Conservation (phyloP, 2,888 invertebrate species). For the Unio pictorum region DNA sequence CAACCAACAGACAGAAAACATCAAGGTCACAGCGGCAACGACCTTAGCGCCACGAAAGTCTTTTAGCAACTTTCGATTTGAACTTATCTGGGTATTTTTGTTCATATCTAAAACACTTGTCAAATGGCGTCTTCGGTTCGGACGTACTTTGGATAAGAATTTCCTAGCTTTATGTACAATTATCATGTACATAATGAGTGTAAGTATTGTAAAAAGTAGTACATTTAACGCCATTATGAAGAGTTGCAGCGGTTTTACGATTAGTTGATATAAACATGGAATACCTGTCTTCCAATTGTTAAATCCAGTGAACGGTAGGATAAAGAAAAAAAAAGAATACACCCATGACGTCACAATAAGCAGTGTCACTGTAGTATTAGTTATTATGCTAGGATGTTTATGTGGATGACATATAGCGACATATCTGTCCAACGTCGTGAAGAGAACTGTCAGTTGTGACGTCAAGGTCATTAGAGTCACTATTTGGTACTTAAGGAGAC, state of each 20-base stretch:
- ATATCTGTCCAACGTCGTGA: slow-evolving; percentile 38
- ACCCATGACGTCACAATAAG: slow-evolving; percentile 24
- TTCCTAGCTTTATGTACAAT: slow-evolving; percentile 26
- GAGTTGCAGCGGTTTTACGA: slow-evolving; percentile 13
- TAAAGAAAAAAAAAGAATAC: slow-evolving; percentile 13
- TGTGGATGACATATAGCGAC: slow-evolving; percentile 34
- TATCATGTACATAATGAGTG: slow-evolving; percentile 27
- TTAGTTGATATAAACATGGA: slow-evolving; percentile 18
- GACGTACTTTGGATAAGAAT: slow-evolving; percentile 18
- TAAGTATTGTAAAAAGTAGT: slow-evolving; percentile 18
- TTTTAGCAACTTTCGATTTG: slow-evolving; percentile 4
- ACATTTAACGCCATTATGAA: slow-evolving; percentile 20
- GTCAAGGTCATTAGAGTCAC: slow-evolving; percentile 32
- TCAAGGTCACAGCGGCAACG: slow-evolving; percentile 23
- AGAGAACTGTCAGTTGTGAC: slow-evolving; percentile 32
- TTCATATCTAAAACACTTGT: not conserved
- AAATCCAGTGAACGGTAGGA: slow-evolving; percentile 20
- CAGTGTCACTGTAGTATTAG: slow-evolving; percentile 6
- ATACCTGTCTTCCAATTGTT: slow-evolving; percentile 16
- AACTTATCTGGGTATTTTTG: not conserved
- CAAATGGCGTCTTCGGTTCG: not conserved
- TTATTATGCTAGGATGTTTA: slow-evolving; percentile 21
- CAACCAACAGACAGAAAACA: slow-evolving; percentile 34
- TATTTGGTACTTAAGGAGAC: slow-evolving; percentile 32
- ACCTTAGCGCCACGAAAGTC: slow-evolving; percentile 28